phyloP scores from a whole-genome alignment of 2,797 vertebrate genomes.

The Fringilla coelebs region DNA sequence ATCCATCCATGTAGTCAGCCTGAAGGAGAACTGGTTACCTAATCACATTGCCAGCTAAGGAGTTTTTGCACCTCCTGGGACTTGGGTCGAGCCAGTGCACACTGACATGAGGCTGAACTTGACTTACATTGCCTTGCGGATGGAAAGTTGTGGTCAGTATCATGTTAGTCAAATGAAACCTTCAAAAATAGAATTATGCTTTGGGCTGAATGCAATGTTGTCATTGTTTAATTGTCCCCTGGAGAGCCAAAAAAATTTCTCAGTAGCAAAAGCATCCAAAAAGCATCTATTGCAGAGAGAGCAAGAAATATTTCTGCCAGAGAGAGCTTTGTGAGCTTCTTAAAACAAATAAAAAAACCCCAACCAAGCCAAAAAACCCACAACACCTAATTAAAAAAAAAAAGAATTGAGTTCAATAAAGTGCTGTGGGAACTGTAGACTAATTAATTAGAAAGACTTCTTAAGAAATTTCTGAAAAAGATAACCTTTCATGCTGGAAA shows the following conservation, averaged over 20 bases:
- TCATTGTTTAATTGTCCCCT: background rate
- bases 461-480: background rate
- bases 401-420: background rate
- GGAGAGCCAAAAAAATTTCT: background rate
- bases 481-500: background rate
- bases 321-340: background rate
- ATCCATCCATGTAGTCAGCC: background rate
- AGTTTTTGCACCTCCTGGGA: background rate
- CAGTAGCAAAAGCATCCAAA: background rate
- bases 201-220: background rate
- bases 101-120: background rate
- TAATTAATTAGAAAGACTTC: background rate
- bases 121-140: background rate
- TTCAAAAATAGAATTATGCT: background rate
- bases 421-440: background rate
- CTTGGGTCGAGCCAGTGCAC: background rate
- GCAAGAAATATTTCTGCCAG: background rate
- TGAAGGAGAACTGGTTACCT: background rate
- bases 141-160: background rate
- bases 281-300: background rate
- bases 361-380: background rate
- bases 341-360: background rate
- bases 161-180: background rate
- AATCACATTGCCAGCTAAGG: background rate
- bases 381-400: background rate